Evolutionary conservation across 2,113 vertebrate genomes (phyloP), one percentile per base, ranked within the genome.

Genomic region (Neotoma lepida): DNA sequence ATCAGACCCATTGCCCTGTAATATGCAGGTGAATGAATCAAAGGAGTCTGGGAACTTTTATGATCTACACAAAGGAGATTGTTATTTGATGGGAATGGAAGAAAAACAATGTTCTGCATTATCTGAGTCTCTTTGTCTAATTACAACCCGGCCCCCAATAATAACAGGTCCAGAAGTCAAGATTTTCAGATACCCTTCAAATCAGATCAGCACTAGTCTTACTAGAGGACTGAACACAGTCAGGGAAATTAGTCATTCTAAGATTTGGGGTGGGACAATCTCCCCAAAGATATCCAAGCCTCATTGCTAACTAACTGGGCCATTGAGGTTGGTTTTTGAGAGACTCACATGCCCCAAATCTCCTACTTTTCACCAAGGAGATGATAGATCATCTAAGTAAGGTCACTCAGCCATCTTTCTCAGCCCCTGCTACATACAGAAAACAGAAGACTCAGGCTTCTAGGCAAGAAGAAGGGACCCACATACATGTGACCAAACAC

Each of bases 151-250:
- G 54, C 81, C 96, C 84, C 87, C 85, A 81, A 33, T 97, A 97
- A 97, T 97, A 86, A 97, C 49, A 96, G 87, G 49, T 91, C 33
- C 80, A 95, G 80, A 95, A 92, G 89, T 95, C 89, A 78, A 64
- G 94, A 88, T 88, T 74, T 66, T 96, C 66, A 91, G 86, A 61
- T 88, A 90, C 14, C 39, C 68, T 64, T 77, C 51, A 82, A 35
- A 96, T 97, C 91, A 97, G 96, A 97, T 97, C 70, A 95, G 51
- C 85, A 61, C 87, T 33, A 68, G 9, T 51, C 70, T 96, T 10
- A 39, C 94, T 93, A 74, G 85, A 97, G 91, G 96, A 90, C 39
- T 94, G 39, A 61, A 30, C 41, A 89, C 81, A 88, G n/a, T 84
- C 51, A 95, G 30, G 64, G 64, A 93, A 96, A 87, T 51, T 63